Evolutionary conservation across 1,140 invertebrate genomes (phyloP), one percentile per base, ranked within the genome.

Genomic region (Papilio dardanus): DNA sequence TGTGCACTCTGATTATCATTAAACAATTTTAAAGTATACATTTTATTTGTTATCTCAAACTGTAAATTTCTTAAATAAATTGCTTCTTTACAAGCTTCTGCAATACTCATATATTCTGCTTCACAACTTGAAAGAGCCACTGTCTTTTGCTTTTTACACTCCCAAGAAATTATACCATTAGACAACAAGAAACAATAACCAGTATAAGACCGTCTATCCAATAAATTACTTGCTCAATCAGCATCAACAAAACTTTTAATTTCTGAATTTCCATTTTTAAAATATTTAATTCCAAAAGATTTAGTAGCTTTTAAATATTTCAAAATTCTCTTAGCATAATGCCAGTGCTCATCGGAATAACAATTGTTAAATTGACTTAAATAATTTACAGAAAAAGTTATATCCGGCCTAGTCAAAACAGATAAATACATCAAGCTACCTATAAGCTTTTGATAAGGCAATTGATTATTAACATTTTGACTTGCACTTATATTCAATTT

Each of bases 131-230:
- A 71, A 16, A 71, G 24, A 6, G 35, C 37, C 1, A 71, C 21
- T 12, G 37, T 30, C 8, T 28, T 24, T 33, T 71, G 40, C 19
- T 71, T 71, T 28, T 71, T 71, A 30, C 68, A 16, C 30, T 46
- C 68, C 21, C 88, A 93, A 46, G 71, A 46, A 14, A 90, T 76
- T 24, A 76, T 16, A 71, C 58, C 80, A 16, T 76, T 80, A 28
- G 62, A 77, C 5, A 87, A 37, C 10, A 79, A 62, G 67, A 86
- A 82, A 69, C 73, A 83, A 75, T 79, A 92, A 10, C 90, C 91
- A 10, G 84, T 83, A 19, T 83, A 92, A 28, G 88, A 92, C 77
- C 88, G 90, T 74, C 87, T 77, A 62, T 92, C 84, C 7, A 66
- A 30, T 7, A 4, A 74, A 74, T 89, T 84, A 24, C 77, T 85